Conservation (phyloP, 2,113 vertebrate species). For the Myiagra hebetior region DNA sequence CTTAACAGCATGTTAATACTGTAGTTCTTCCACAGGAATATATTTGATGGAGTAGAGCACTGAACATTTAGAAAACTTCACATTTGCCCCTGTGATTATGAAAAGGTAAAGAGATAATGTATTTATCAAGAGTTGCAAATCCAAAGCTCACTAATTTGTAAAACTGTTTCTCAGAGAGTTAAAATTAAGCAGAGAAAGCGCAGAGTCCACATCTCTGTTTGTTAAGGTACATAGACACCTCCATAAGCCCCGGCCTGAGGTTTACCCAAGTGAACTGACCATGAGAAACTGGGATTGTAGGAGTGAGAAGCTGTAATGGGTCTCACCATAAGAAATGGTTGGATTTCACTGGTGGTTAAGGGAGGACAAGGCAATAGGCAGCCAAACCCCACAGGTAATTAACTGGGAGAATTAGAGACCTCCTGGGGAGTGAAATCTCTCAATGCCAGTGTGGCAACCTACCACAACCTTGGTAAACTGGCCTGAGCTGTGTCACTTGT, state of each 20-base stretch:
- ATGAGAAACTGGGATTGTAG: neutral
- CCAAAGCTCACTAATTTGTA: neutral
- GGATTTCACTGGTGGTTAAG: neutral
- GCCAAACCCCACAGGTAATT: neutral
- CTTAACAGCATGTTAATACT: neutral
- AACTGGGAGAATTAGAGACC: accelerated
- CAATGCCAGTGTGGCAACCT: neutral
- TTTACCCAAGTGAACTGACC: neutral
- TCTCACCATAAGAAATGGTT: accelerated
- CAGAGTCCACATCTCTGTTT: neutral
- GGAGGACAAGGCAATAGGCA: accelerated
- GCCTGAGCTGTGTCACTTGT: accelerated
- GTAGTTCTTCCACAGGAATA: neutral
- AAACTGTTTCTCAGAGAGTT: neutral
- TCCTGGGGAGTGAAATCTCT: neutral
- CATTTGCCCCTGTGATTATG: neutral
- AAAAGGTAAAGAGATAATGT: neutral
- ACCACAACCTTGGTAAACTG: neutral
- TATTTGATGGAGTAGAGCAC: neutral
- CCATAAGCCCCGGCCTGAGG: neutral
- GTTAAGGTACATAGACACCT: neutral
- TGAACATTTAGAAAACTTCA: neutral
- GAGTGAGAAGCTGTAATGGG: neutral
- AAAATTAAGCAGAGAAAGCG: neutral
- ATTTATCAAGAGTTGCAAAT: neutral